phyloP scores from a whole-genome alignment of 1,140 invertebrate species.

The Drosophila fuyamai region DNA sequence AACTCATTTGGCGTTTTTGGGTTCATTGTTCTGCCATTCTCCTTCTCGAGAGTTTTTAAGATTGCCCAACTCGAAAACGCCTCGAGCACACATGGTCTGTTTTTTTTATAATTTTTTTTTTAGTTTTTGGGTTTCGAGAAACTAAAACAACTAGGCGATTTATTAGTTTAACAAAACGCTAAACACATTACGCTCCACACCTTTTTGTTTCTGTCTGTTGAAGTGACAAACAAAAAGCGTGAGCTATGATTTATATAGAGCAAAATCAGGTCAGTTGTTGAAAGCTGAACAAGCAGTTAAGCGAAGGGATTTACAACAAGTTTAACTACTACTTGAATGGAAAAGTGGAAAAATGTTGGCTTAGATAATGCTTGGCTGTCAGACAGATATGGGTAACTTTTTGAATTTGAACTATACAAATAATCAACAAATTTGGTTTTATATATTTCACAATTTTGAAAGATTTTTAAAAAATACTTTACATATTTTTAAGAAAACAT shows the following conservation, averaged over 20 bases:
- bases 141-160: conserved; percentile 26
- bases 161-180: conserved; percentile 54
- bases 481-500: no score
- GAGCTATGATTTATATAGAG: conserved; percentile 47
- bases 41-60: conserved; percentile 14
- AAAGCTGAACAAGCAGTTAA: not conserved
- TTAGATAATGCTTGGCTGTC: not conserved
- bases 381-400: no score
- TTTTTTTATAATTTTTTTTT: not conserved
- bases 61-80: conserved; percentile 13
- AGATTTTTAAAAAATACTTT: no score
- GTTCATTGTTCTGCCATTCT: conserved; percentile 46
- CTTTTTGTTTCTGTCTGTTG: conserved; percentile 20
- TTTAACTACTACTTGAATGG: conserved; percentile 6
- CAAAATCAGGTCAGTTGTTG: conserved; percentile 43
- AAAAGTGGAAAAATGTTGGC: conserved; percentile 1
- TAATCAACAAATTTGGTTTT: no score
- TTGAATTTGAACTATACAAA: no score
- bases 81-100: not conserved
- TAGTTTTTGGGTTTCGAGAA: conserved; percentile 4
- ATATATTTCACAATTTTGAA: not conserved
- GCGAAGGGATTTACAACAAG: conserved; percentile 9
- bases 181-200: conserved; percentile 31
- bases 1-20: conserved; percentile 32
- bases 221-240: conserved; percentile 49